Evolutionary conservation across 2,888 invertebrate genomes (phyloP), one percentile per base, ranked within the genome.

Genomic region (Zygaena filipendulae): DNA sequence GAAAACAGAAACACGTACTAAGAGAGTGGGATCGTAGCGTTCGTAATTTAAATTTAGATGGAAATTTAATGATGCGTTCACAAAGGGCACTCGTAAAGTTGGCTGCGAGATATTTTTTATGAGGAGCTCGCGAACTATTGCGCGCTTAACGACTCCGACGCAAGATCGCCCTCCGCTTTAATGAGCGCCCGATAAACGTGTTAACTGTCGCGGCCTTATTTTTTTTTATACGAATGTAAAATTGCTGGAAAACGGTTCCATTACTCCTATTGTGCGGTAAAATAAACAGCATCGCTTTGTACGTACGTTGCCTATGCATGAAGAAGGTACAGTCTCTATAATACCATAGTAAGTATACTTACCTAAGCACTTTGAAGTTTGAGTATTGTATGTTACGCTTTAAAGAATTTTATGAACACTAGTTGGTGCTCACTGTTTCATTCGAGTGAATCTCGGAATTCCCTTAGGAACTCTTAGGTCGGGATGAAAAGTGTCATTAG

Each of bases 101-200:
- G 72, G 72, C 69, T 67, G 74, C 70, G 74, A 75, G 74, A 77
- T 77, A 75, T 79, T 77, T 79, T 79, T 79, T 79, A 77, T 64
- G 77, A 77, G 75, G 72, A 79, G 75, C 77, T 75, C 74, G 79
- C 74, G 74, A 79, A 79, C 79, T 79, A 79, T 79, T 79, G 77
- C 77, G 75, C 75, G 75, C 77, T 79, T 79, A 79, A 79, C 79
- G 77, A 77, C 79, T 75, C 70, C 70, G 71, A 70, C 72, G 77
- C 72, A 70, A 75, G 75, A 77, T 79, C 77, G 74, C 74, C 69
- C 75, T 70, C 66, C 49, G 74, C 71, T 75, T 72, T 79, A 79
- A 79, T 79, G 79, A 79, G 74, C 69, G 72, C 75, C 75, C 74
- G 79, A 79, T 79, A 79, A 79, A 77, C 75, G 74, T 69, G 75